These are phyloP conservation scores for Beris morrisii DNA, from an alignment of 2,888 invertebrate species.

Conservation along the genomic window DNA sequence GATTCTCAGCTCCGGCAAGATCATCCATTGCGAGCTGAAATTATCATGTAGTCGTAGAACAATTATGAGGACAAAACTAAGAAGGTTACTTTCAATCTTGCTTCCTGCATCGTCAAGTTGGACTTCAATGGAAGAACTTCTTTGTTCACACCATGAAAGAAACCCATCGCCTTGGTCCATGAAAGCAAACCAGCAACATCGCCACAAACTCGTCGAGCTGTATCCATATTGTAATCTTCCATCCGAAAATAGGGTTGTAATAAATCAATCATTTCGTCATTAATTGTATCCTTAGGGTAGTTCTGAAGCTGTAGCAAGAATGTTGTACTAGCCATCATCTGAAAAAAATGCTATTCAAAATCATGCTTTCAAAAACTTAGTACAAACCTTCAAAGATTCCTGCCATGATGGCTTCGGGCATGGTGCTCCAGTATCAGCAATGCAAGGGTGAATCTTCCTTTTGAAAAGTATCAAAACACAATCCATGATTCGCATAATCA, in stretches of 20 bases:
- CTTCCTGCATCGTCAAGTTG: slow-evolving; percentile 88
- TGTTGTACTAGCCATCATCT: slow-evolving; percentile 95
- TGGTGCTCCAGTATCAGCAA: slow-evolving; percentile 74
- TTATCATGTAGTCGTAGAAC: not conserved
- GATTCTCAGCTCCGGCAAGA: slow-evolving; percentile 81
- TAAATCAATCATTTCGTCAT: slow-evolving; percentile 95
- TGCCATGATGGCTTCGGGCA: slow-evolving; percentile 96
- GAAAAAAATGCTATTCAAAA: slow-evolving; percentile 37
- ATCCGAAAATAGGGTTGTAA: slow-evolving; percentile 88
- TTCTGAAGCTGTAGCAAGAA: slow-evolving; percentile 89
- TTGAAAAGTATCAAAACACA: slow-evolving; percentile 92
- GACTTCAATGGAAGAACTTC: slow-evolving; percentile 94
- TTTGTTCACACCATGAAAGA: slow-evolving; percentile 94
- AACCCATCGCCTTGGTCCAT: slow-evolving; percentile 96
- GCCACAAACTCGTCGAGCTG: slow-evolving; percentile 92
- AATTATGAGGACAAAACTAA: not conserved
- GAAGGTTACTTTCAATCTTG: slow-evolving; percentile 69
- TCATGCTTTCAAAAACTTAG: not conserved
- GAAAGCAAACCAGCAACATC: slow-evolving; percentile 93
- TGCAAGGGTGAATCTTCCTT: slow-evolving; percentile 79
- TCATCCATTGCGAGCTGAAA: slow-evolving; percentile 83
- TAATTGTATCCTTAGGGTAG: slow-evolving; percentile 95
- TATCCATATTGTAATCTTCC: slow-evolving; percentile 98
- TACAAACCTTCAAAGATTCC: slow-evolving; percentile 81
- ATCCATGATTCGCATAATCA: slow-evolving; percentile 98